Base-by-base conservation (phyloP, 2,888 invertebrate species). In the Matsumyia berberina region DNA sequence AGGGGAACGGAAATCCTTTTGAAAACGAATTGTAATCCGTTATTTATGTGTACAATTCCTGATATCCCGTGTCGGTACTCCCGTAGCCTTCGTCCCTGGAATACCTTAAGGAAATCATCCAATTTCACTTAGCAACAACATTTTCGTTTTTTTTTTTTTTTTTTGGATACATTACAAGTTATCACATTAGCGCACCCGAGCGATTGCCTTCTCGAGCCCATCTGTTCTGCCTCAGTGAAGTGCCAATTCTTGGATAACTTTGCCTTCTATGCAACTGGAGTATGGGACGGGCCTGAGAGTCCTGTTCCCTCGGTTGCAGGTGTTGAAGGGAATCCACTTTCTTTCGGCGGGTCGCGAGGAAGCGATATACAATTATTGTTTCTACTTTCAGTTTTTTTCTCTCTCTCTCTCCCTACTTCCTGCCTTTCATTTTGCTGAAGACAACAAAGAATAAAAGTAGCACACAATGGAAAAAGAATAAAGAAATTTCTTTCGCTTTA, bases 291-390 rank as follows among this genome's bases (percentile, higher is more conserved):
- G 33, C 12, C 53, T 62, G 29, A 53, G 49, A 72, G 15, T 44
- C 31, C 8, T 70, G 44, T 35, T 57, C 46, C 17, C 46, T 12
- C 8, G 55, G 62, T 37, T 67, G 64, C 60, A 64, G 78, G 78
- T 83, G 78, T 78, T 64, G 39, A 72, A 73, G 67, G 51, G 44
- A 80, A 86, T 86, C 72, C 77, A 79, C 78, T 87, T 81, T 77
- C 70, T 83, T 79, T 78, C 80, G 86, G 80, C 76, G 80, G 72
- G 83, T 64, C 82, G 67, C 79, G 31, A 80, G 87, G 86, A 86
- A 86, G 67, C 86, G 57, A 70, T 86, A 67, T 76, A 58, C 73
- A 73, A 67, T 67, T 79, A 79, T 73, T 72, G 39, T 73, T 82
- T 44, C 39, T 67, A 12, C 37, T 49, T 73, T 60, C 12, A 4